A percentile compares a stretch with the other conserved stretches of the same genome.
These are phyloP conservation scores for Chymomyza amoena DNA, from an alignment of 2,888 invertebrate genomes.

Conservation along the genomic window DNA sequence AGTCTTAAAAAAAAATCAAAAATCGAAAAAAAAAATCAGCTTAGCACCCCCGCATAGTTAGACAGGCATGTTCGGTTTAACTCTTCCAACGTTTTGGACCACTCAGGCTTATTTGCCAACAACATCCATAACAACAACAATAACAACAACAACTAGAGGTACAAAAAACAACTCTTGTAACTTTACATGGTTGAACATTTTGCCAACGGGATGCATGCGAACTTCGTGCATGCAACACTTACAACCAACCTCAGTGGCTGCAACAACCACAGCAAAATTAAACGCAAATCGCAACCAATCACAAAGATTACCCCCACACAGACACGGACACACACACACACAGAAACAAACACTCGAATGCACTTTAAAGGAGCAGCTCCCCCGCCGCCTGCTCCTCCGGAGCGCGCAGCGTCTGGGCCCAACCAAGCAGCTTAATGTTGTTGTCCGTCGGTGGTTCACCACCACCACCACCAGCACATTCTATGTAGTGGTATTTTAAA, in stretches of 20 bases:
- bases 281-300: constrained; percentile 72
- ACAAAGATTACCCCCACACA: constrained; percentile 60
- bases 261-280: constrained; percentile 45
- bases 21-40: background rate
- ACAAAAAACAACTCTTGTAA: constrained; percentile 6
- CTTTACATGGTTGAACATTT: constrained; percentile 52
- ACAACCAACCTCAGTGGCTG: constrained; percentile 23
- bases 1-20: background rate
- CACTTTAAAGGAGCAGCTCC: constrained; percentile 34
- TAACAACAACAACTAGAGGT: background rate
- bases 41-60: background rate
- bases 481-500: constrained; percentile 67
- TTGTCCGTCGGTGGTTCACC: background rate
- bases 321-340: constrained; percentile 24
- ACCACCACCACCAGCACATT: too few species aligned
- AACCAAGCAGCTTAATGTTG: background rate
- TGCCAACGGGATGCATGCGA: constrained; percentile 65
- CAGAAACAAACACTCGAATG: constrained; percentile 10
- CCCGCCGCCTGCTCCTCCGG: background rate
- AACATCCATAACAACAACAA: background rate
- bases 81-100: background rate
- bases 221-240: constrained; percentile 67
- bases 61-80: background rate
- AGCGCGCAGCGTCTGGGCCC: background rate
- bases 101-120: constrained; percentile 1